Evolutionary conservation across 2,888 invertebrate species (phyloP).

Genomic region (Tinea trinotella): DNA sequence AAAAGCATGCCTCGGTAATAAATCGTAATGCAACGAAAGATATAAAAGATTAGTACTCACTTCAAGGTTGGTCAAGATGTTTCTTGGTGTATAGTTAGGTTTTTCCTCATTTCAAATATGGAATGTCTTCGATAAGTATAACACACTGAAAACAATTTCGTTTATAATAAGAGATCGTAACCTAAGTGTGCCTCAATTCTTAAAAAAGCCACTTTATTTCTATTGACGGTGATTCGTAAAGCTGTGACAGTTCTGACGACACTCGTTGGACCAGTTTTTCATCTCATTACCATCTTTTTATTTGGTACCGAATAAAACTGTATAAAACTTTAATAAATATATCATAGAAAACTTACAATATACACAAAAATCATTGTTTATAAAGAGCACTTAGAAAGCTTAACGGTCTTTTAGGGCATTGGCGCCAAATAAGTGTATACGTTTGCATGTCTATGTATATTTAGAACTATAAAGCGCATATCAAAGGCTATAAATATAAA

Average conservation of each 20-base stretch:
- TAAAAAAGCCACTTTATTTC: slow-evolving; percentile 11
- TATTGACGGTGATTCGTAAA: slow-evolving; percentile 12
- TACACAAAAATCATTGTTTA: slow-evolving; percentile 1
- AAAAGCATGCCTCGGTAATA: not conserved
- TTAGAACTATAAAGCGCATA: not conserved
- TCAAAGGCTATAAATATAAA: slow-evolving; percentile 15
- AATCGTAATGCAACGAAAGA: not conserved
- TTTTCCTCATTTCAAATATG: slow-evolving; percentile 55
- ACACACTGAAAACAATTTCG: slow-evolving; percentile 30
- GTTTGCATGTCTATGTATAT: slow-evolving; percentile 41
- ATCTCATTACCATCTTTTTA: slow-evolving; percentile 33
- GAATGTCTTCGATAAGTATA: slow-evolving; percentile 26
- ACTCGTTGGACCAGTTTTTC: slow-evolving; percentile 60
- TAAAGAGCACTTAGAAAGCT: slow-evolving; percentile 22
- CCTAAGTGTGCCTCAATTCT: slow-evolving; percentile 12
- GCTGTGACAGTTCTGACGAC: slow-evolving; percentile 65
- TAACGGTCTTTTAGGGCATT: slow-evolving; percentile 66
- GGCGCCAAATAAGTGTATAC: slow-evolving; percentile 71
- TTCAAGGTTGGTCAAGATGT: slow-evolving; percentile 70
- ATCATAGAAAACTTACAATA: not conserved
- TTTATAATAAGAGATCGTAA: not conserved
- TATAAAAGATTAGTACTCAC: slow-evolving; percentile 43
- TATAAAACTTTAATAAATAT: slow-evolving; percentile 21
- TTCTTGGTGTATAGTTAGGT: slow-evolving; percentile 45
- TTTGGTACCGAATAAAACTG: slow-evolving; percentile 1